Base-by-base conservation (phyloP, 2,888 invertebrate genomes). In the Sussaba pulchella region DNA sequence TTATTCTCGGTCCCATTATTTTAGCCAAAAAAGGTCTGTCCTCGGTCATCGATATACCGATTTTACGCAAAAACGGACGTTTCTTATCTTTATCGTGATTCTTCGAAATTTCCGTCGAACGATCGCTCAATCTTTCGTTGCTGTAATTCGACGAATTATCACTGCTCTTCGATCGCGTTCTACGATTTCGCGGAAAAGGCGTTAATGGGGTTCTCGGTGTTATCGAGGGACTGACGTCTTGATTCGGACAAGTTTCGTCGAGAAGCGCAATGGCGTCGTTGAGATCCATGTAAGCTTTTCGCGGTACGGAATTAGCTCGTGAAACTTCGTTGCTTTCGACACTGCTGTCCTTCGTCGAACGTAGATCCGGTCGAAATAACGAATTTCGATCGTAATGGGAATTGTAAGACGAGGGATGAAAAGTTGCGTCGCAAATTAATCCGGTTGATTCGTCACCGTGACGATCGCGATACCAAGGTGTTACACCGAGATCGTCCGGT, bases 211-310 rank as follows among this genome's bases (percentile, higher is more conserved):
- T 91, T 64, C 88, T 83, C 6, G 91, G 90, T 9, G 91, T 91
- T 57, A 90, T 82, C n/a, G 89, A 88, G 50, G 91, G 92, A 82
- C 91, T 91, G 21, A 83, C 83, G 26, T 91, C 89, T 21, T 87
- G 88, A 71, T 92, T 92, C 1, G 92, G 92, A 39, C 91, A 92
- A 21, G 91, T 92, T 67, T 92, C 92, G 69, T 92, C 92, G 14
- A 92, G 85, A 6, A 92, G 77, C 1, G 91, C 92, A 24, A 92
- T 91, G 1, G 92, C 92, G 57, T 91, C 91, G 9, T 83, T 87
- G 3, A 92, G 81, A 78, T 92, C 91, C 92, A 92, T 92, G 79
- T 88, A 92, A 6, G 91, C 91, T 69, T 90, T 92, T 21, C 92
- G 85, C 0, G 89, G 90, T 9, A 83, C 59, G 54, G 80, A 24